These are phyloP conservation scores for Aspiorhynchus laticeps DNA, from an alignment of 2,113 vertebrate genomes.

Conservation along the genomic window DNA sequence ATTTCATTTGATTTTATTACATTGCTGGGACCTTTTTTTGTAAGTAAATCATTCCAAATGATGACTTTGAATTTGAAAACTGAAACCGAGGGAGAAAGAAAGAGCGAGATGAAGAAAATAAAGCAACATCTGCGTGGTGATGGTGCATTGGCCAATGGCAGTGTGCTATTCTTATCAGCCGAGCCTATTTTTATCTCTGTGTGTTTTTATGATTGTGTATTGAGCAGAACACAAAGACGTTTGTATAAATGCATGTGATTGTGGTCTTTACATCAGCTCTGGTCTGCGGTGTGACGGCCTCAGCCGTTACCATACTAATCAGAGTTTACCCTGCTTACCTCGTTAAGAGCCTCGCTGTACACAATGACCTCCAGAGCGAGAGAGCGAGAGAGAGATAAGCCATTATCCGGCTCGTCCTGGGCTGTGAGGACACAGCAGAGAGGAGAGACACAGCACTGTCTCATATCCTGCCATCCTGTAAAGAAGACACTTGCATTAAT, in stretches of 20 bases:
- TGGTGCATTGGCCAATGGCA: constrained; percentile 1
- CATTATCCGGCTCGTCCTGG: background rate
- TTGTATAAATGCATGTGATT: background rate
- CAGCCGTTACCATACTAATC: constrained; percentile 56
- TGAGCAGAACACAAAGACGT: background rate
- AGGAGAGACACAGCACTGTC: background rate
- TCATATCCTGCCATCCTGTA: constrained; percentile 3
- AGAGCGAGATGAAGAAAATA: background rate
- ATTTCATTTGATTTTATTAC: background rate
- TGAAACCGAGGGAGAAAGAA: background rate
- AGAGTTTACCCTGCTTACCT: constrained; percentile 67
- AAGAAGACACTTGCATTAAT: background rate
- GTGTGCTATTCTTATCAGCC: background rate
- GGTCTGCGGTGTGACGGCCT: background rate
- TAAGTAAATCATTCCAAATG: background rate
- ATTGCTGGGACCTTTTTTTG: background rate
- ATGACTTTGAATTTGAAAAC: background rate
- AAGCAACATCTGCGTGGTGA: background rate
- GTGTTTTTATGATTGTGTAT: background rate
- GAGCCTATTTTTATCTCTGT: background rate
- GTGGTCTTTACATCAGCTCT: background rate
- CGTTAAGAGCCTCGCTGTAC: constrained; percentile 50
- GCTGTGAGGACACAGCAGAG: too few relatives aligned
- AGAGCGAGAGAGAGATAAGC: background rate
- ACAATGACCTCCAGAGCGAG: constrained; percentile 57